phyloP scores from a whole-genome alignment of 2,113 vertebrate species.

The Psammodynastes pulverulentus region DNA sequence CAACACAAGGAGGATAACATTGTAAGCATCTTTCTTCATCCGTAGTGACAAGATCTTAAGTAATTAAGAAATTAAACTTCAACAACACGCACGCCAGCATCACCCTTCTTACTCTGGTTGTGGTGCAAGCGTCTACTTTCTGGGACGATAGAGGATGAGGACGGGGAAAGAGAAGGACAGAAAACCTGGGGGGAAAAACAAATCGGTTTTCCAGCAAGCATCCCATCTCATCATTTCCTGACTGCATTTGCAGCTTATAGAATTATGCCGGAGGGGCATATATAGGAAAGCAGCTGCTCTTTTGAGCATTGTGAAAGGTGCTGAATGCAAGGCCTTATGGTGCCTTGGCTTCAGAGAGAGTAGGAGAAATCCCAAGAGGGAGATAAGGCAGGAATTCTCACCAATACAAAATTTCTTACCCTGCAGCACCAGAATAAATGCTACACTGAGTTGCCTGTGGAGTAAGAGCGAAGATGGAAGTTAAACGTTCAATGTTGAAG shows the following conservation, averaged over 20 bases:
- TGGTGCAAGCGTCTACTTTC: not conserved
- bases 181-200: not conserved
- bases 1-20: not conserved
- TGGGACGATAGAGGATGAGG: not conserved
- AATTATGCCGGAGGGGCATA: not conserved
- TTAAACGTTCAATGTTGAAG: not conserved
- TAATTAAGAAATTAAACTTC: not conserved
- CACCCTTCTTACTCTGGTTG: not conserved
- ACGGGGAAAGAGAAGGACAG: not conserved
- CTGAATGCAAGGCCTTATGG: not conserved
- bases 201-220: not conserved
- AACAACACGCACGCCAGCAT: not conserved
- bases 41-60: not conserved
- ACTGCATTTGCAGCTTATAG: not conserved
- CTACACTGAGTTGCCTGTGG: not conserved
- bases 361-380: not conserved
- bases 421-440: not conserved
- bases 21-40: not conserved
- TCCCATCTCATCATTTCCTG: not conserved
- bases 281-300: not conserved
- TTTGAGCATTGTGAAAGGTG: not conserved
- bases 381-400: not conserved
- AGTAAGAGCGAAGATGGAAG: not conserved
- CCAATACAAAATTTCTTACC: not conserved
- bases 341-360: not conserved